A percentile compares a stretch with the other conserved stretches of the same genome.
phyloP scores from a whole-genome alignment of 2,888 invertebrate species.

The Rhodophaea formosa region DNA sequence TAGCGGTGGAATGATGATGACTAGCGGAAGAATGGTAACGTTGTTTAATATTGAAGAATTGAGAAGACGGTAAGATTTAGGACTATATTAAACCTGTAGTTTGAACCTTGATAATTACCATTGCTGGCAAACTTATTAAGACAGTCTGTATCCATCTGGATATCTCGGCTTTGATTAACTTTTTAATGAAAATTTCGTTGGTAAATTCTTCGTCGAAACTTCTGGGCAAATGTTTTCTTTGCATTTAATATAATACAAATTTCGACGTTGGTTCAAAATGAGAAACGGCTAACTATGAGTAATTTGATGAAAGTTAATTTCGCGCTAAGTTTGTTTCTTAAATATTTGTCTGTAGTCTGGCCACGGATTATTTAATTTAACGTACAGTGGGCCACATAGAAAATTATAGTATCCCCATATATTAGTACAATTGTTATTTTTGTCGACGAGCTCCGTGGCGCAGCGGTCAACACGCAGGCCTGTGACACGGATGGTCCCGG shows the following conservation, averaged over 20 bases:
- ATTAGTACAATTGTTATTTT: too few relatives aligned
- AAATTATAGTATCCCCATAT: too few relatives aligned
- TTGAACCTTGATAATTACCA: neutral
- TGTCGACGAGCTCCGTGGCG: too few relatives aligned
- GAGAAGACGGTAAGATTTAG: too few relatives aligned
- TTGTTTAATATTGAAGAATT: too few relatives aligned
- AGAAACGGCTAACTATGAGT: neutral
- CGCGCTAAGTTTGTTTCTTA: neutral
- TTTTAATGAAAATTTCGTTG: constrained; percentile 10
- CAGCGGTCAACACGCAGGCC: too few relatives aligned
- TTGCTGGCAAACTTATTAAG: neutral
- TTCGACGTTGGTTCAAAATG: neutral
- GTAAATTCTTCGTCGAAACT: neutral
- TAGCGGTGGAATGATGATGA: too few relatives aligned
- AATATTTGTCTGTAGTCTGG: too few relatives aligned
- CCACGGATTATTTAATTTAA: too few relatives aligned
- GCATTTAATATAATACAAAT: neutral
- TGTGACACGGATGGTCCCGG: too few relatives aligned
- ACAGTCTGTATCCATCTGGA: neutral
- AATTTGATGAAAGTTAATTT: neutral
- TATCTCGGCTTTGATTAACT: neutral
- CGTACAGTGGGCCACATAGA: too few relatives aligned
- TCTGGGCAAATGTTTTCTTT: neutral
- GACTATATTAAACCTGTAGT: neutral
- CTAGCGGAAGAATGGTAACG: too few relatives aligned